Conservation (phyloP, 1,140 invertebrate genomes). For the Papilio helenus region DNA sequence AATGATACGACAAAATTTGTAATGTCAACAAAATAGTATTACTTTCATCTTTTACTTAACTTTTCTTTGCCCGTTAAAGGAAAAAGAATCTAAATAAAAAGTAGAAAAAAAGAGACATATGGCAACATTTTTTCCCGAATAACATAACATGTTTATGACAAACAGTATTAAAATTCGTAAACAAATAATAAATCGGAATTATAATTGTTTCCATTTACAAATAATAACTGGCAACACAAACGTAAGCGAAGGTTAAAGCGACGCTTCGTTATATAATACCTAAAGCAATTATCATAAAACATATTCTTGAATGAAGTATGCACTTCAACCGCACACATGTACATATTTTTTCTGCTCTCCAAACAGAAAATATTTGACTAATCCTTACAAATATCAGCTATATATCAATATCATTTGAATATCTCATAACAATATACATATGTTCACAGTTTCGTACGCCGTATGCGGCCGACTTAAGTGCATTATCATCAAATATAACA, state of each 20-base stretch:
- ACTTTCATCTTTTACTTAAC: neutral
- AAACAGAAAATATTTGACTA: slow-evolving; percentile 33
- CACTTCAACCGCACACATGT: slow-evolving; percentile 16
- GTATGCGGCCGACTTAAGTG: slow-evolving; percentile 42
- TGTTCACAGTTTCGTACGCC: slow-evolving; percentile 47
- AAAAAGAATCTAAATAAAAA: no score
- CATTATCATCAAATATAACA: slow-evolving; percentile 56
- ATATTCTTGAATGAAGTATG: slow-evolving; percentile 33
- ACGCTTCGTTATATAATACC: slow-evolving; percentile 28
- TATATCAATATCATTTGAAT: slow-evolving; percentile 41
- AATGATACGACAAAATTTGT: slow-evolving; percentile 44
- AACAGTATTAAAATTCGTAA: neutral
- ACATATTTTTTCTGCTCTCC: slow-evolving; percentile 17
- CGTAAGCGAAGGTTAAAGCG: neutral
- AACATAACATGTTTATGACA: neutral
- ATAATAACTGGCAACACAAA: slow-evolving; percentile 9
- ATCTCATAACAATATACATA: slow-evolving; percentile 41
- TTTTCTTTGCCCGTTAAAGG: no score
- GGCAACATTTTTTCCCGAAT: neutral
- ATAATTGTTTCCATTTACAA: slow-evolving; percentile 16
- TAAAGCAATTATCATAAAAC: slow-evolving; percentile 37
- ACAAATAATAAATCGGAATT: slow-evolving; percentile 26
- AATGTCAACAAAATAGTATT: neutral
- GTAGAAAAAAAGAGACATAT: no score
- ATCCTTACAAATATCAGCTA: slow-evolving; percentile 35